A percentile compares a stretch with the other conserved stretches of the same genome.
phyloP scores from a whole-genome alignment of 2,113 vertebrate genomes.

The Chloroceryle aenea region DNA sequence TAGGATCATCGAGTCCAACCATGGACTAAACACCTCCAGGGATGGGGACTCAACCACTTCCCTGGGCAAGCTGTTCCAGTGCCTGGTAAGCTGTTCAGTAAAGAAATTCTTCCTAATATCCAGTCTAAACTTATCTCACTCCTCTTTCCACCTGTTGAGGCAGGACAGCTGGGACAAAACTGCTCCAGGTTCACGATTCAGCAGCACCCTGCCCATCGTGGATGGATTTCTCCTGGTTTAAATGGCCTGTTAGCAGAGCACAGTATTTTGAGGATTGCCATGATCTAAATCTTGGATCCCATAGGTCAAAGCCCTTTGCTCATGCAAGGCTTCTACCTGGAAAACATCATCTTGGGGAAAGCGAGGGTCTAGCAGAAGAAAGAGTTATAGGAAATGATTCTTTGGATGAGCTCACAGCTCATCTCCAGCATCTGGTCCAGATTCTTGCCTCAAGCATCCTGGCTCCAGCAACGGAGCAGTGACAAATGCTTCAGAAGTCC shows the following conservation, averaged over 20 bases:
- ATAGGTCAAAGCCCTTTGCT: neutral
- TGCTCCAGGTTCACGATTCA: rapidly evolving
- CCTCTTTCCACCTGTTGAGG: rapidly evolving
- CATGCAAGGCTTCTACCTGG: neutral
- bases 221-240: neutral
- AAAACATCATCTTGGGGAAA: neutral
- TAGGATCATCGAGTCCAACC: too few relatives aligned
- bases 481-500: neutral
- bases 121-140: too few relatives aligned
- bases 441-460: neutral
- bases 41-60: too few relatives aligned
- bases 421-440: neutral
- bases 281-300: neutral
- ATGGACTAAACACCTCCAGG: too few relatives aligned
- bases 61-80: too few relatives aligned
- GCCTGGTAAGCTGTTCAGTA: too few relatives aligned
- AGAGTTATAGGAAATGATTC: neutral
- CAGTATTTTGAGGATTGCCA: neutral
- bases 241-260: neutral
- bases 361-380: neutral
- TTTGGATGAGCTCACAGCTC: neutral
- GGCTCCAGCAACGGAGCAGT: neutral
- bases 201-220: neutral
- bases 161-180: neutral
- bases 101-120: too few relatives aligned